A percentile compares a stretch with the other conserved stretches of the same genome.
These are phyloP conservation scores for Dione juno DNA, from an alignment of 2,888 invertebrate species.

Conservation along the genomic window DNA sequence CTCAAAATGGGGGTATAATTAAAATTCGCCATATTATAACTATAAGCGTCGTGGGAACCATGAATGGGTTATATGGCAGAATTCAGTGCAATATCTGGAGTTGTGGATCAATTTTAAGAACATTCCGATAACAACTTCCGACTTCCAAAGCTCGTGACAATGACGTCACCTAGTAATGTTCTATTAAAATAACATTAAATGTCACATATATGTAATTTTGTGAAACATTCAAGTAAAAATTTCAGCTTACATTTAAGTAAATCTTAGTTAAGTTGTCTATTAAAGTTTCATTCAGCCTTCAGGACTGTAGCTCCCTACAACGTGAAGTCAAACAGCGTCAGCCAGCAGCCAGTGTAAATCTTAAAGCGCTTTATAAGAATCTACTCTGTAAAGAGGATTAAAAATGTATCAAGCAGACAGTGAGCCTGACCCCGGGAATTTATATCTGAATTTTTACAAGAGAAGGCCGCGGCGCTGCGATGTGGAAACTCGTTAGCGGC, in stretches of 20 bases:
- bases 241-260: background rate
- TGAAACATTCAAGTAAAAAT: background rate
- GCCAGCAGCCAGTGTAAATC: slow-evolving; percentile 22
- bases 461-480: slow-evolving; percentile 24
- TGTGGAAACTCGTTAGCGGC: slow-evolving; percentile 50
- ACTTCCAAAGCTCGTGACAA: too few species aligned
- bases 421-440: slow-evolving; percentile 32
- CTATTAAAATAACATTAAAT: too few species aligned
- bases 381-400: slow-evolving; percentile 32
- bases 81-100: too few species aligned
- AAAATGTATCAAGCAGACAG: slow-evolving; percentile 35
- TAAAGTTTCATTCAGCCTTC: background rate
- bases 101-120: too few species aligned
- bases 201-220: background rate
- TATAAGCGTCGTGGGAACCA: too few species aligned
- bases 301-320: background rate
- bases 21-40: too few species aligned
- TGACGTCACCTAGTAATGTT: too few species aligned
- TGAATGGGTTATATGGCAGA: too few species aligned
- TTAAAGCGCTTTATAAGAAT: slow-evolving; percentile 30
- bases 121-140: too few species aligned
- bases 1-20: too few species aligned
- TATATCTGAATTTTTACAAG: slow-evolving; percentile 35
- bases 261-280: background rate
- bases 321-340: slow-evolving; percentile 19